Conservation (phyloP, 2,888 invertebrate genomes). For the Malachius bipustulatus region DNA sequence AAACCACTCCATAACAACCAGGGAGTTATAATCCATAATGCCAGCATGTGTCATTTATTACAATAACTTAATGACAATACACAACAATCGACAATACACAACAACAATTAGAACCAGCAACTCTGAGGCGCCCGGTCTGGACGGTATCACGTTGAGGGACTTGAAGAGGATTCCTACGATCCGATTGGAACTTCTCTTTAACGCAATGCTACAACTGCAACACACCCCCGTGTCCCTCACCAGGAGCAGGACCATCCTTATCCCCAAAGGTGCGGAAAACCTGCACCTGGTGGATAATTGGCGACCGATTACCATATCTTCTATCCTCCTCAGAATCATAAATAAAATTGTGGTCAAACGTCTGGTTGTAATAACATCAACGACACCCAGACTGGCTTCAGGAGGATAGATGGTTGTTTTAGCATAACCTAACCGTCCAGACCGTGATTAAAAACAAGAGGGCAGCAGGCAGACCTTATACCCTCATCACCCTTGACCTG, state of each 20-base stretch:
- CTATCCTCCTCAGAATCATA: background rate
- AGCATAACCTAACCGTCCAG: constrained; percentile 14
- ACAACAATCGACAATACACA: too few species aligned
- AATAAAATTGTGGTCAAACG: too few species aligned
- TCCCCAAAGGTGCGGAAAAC: too few species aligned
- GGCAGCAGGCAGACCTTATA: constrained; percentile 7
- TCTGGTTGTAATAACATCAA: too few species aligned
- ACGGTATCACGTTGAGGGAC: background rate
- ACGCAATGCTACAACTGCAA: constrained; percentile 5
- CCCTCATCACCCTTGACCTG: too few species aligned
- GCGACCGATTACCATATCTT: constrained; percentile 8
- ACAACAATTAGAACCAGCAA: too few species aligned
- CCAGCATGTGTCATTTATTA: too few species aligned
- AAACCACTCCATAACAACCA: too few species aligned
- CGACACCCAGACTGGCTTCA: constrained; percentile 16
- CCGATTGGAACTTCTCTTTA: background rate
- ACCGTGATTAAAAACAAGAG: constrained; percentile 10
- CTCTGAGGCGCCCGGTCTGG: too few species aligned
- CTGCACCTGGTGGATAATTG: constrained; percentile 5
- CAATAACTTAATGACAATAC: too few species aligned
- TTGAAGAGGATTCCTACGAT: constrained; percentile 1
- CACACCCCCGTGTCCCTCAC: constrained; percentile 3
- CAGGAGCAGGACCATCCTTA: constrained; percentile 4
- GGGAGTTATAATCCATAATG: too few species aligned
- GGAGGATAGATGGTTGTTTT: constrained; percentile 14